Evolutionary conservation across 2,113 vertebrate genomes (phyloP), one percentile per base, ranked within the genome.

Genomic region (Halichoeres trimaculatus): DNA sequence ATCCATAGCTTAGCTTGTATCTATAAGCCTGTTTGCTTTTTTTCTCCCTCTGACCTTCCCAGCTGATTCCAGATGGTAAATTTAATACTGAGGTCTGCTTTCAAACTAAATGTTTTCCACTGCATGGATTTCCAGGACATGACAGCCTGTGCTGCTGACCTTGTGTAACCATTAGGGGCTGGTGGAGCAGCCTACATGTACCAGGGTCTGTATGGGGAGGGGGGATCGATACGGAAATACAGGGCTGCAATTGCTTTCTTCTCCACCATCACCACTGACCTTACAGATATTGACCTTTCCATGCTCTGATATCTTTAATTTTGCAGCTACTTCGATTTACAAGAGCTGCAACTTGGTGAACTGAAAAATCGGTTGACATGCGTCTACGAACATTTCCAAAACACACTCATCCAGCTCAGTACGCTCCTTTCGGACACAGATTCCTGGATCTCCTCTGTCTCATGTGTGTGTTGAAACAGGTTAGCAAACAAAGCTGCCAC

Each of bases 401-500:
- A 72, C 70, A 80, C 9, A 48, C 24, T n/a, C 10, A 19, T 47
- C 36, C 48, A 64, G 48, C 1, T 4, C 45, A 43, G 41, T 43
- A 43, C 1, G 70, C 78, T 83, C 58, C 45, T 74, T 85, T 69
- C 55, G 74, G 58, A 38, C 17, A 1, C 52, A 36, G 67, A 23
- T 52, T 60, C 57, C 30, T 11, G 22, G 73, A 43, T 62, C 59
- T 78, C 80, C 16, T 6, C 26, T 43, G 43, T 57, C 7, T 67
- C 24, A 20, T 20, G 20, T 43, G 64, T 75, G 56, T 81, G 77
- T 77, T 50, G n/a, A 64, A 76, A 80, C 78, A 80, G 63, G 63
- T 71, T 24, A 36, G 30, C 43, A 58, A 60, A 57, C 77, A 52
- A 23, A 24, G 19, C 61, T 19, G 59, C 76, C 67, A 55, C 5